Conservation (phyloP, 2,797 vertebrate species). For the Cuculus canorus region DNA sequence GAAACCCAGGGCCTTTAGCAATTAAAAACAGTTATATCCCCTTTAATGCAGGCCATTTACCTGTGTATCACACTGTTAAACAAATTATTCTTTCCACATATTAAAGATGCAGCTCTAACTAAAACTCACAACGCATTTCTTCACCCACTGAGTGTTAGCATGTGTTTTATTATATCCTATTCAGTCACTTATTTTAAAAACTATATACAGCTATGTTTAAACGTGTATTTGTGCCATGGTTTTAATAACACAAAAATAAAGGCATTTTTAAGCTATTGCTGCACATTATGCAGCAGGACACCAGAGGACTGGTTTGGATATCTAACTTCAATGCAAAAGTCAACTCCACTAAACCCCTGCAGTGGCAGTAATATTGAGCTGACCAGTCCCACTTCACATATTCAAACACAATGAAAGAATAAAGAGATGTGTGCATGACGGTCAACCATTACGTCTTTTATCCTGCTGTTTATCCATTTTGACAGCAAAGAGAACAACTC, state of each 20-base stretch:
- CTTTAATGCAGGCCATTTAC: slow-evolving; percentile 29
- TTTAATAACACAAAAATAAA: slow-evolving; percentile 69
- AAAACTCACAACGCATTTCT: slow-evolving; percentile 55
- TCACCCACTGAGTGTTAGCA: slow-evolving; percentile 45
- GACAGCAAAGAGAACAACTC: slow-evolving; percentile 3
- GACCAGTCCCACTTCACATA: slow-evolving; percentile 5
- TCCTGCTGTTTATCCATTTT: neutral
- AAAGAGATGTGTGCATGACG: neutral
- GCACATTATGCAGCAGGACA: slow-evolving; percentile 37
- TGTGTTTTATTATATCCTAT: slow-evolving; percentile 56
- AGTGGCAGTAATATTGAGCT: slow-evolving; percentile 14
- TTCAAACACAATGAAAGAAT: slow-evolving; percentile 6
- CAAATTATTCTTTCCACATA: neutral
- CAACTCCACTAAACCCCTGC: neutral
- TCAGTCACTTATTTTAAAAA: slow-evolving; percentile 67
- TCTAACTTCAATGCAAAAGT: slow-evolving; percentile 27
- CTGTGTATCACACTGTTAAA: slow-evolving; percentile 15
- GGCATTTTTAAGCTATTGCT: slow-evolving; percentile 52
- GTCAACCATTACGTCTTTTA: neutral
- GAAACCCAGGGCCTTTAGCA: slow-evolving; percentile 41
- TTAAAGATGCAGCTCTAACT: slow-evolving; percentile 56
- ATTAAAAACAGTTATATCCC: slow-evolving; percentile 63
- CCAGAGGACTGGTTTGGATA: slow-evolving; percentile 29
- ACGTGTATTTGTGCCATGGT: slow-evolving; percentile 56
- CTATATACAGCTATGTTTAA: slow-evolving; percentile 75